Base-by-base conservation (phyloP, 2,797 vertebrate species). In the Denticeps clupeoides region DNA sequence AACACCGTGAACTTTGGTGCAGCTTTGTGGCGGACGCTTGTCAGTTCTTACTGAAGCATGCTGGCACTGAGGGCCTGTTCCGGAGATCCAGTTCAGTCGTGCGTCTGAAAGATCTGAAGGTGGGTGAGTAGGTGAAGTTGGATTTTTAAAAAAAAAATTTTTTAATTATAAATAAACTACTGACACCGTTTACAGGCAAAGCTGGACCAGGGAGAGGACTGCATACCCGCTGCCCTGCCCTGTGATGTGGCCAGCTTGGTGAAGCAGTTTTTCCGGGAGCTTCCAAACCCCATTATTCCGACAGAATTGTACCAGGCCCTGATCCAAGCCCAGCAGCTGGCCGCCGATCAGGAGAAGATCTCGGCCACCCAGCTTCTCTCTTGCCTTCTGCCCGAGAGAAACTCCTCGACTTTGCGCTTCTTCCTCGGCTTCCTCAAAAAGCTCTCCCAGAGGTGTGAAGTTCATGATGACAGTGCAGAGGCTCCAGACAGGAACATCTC, bases 201-300 rank as follows among this genome's bases (percentile, higher is more conserved):
- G 50, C 55, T 82, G 45, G 87, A 95, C 44, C 55, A 64, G 41
- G 87, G 88, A 22, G 88, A 90, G 63, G 67, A 58, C 4, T 80
- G 84, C 60, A 64, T 93, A 1, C 69, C 82, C 48, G 62, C 78
- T 64, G 82, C 89, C 1, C 72, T 74, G 49, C 81, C 89, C 0
- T 90, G 82, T 62, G 90, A 95, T 27, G 73, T 86, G 32, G 86
- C 88, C 12, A 86, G 87, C n/a, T 83, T 93, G 45, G 63, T 95
- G 47, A 94, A 95, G 43, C 86, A 87, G 72, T 93, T 94, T 65
- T 93, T 87, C 55, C 77, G 89, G 60, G 89, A 91, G 61, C 61
- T 92, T 24, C 89, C 86, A 9, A 85, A 89, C 41, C 87, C 87
- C 1, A 49, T 90, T 49, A 69, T 94, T 18, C 87, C 88, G 9